These are phyloP conservation scores for Nebria ingens DNA, from an alignment of 1,140 invertebrate species.

Conservation along the genomic window DNA sequence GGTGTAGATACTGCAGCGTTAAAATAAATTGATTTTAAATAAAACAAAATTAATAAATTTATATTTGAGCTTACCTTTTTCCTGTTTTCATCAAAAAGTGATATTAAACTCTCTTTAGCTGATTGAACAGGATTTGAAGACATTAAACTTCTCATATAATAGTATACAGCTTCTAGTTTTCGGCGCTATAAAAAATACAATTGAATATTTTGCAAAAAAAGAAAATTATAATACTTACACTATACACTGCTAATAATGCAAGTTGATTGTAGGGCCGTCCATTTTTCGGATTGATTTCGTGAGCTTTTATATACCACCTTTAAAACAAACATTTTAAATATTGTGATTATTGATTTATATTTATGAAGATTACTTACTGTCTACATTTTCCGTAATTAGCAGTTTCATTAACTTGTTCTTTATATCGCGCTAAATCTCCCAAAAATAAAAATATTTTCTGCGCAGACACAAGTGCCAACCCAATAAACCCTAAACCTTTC, in stretches of 20 bases:
- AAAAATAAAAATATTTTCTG: constrained; percentile 83
- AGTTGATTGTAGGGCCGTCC: constrained; percentile 90
- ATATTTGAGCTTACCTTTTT: constrained; percentile 61
- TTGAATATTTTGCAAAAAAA: constrained; percentile 11
- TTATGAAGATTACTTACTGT: constrained; percentile 43
- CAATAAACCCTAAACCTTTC: constrained; percentile 54
- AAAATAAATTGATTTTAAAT: constrained; percentile 32
- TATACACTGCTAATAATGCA: constrained; percentile 82
- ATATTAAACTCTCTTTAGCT: constrained; percentile 76
- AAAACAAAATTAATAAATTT: constrained; percentile 25
- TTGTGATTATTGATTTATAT: constrained; percentile 1
- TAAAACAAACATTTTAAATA: constrained; percentile 11
- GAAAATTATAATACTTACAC: constrained; percentile 49
- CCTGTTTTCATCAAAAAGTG: constrained; percentile 85
- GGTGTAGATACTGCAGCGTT: constrained; percentile 48
- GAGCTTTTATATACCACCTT: constrained; percentile 85
- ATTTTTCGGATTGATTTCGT: constrained; percentile 89
- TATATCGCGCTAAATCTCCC: constrained; percentile 84
- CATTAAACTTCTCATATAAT: constrained; percentile 89
- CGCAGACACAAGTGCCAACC: constrained; percentile 67
- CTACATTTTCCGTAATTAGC: constrained; percentile 78
- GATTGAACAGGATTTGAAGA: constrained; percentile 87
- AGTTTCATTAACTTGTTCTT: constrained; percentile 71
- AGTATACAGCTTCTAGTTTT: constrained; percentile 94
- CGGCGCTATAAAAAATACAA: constrained; percentile 54